Percentiles rank a stretch among this genome's conserved stretches.
These are phyloP conservation scores for Pristis pectinata DNA, from an alignment of 2,797 vertebrate species.

Conservation along the genomic window DNA sequence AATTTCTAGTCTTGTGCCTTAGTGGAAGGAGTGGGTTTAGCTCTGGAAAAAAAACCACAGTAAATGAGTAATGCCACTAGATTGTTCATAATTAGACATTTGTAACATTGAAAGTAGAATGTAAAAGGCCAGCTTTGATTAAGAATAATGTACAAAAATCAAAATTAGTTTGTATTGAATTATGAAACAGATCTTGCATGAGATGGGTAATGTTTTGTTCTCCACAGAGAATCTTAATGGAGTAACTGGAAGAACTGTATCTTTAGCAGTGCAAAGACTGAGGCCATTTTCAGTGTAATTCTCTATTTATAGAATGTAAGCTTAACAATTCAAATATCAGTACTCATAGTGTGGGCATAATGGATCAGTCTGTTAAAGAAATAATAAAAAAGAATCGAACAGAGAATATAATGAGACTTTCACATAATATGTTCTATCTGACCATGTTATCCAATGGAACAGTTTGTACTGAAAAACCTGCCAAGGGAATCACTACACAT, in stretches of 20 bases:
- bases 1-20: too few species aligned
- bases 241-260: background rate
- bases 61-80: too few species aligned
- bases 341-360: background rate
- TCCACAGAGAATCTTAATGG: background rate
- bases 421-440: too few species aligned
- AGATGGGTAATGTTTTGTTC: background rate
- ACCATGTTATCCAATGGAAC: background rate
- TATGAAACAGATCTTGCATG: background rate
- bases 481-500: background rate
- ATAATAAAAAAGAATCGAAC: background rate
- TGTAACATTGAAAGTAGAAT: background rate
- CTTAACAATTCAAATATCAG: background rate
- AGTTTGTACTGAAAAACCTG: background rate
- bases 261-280: background rate
- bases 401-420: background rate
- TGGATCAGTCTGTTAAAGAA: background rate
- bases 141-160: background rate
- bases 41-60: too few species aligned
- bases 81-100: too few species aligned
- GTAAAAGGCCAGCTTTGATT: background rate
- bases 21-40: too few species aligned
- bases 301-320: background rate
- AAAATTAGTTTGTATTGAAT: background rate
- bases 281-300: background rate